Conservation (phyloP, 2,888 invertebrate genomes). For the Trilocha varians region DNA sequence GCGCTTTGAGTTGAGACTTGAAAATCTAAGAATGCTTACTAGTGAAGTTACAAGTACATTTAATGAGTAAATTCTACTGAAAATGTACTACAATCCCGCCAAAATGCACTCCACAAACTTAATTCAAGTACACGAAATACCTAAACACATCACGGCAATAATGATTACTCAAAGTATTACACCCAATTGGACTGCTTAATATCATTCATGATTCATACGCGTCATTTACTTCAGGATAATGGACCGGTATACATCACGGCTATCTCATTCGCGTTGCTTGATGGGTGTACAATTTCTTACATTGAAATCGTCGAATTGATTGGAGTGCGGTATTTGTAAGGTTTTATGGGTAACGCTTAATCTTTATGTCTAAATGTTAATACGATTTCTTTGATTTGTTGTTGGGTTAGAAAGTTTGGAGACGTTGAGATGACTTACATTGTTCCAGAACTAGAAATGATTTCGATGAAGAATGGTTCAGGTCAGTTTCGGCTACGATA, state of each 20-base stretch:
- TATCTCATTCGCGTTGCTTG: background rate
- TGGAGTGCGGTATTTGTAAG: background rate
- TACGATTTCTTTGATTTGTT: no score
- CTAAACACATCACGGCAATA: background rate
- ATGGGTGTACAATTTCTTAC: background rate
- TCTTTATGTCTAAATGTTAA: background rate
- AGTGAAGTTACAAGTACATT: no score
- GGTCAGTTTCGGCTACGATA: no score
- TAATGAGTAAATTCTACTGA: no score
- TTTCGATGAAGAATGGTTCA: no score
- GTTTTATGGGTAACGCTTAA: background rate
- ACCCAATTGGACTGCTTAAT: background rate
- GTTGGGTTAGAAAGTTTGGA: no score
- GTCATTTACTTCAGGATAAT: background rate
- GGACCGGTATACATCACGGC: background rate
- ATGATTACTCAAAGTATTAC: background rate
- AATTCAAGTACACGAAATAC: background rate
- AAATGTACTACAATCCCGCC: no score
- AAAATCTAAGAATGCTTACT: no score
- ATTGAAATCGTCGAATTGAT: conserved; percentile 1
- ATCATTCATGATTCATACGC: background rate
- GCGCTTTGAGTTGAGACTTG: no score
- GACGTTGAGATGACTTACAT: no score
- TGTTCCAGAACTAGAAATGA: no score
- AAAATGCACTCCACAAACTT: no score